phyloP scores from a whole-genome alignment of 2,888 invertebrate genomes.

The Agelastica alni region DNA sequence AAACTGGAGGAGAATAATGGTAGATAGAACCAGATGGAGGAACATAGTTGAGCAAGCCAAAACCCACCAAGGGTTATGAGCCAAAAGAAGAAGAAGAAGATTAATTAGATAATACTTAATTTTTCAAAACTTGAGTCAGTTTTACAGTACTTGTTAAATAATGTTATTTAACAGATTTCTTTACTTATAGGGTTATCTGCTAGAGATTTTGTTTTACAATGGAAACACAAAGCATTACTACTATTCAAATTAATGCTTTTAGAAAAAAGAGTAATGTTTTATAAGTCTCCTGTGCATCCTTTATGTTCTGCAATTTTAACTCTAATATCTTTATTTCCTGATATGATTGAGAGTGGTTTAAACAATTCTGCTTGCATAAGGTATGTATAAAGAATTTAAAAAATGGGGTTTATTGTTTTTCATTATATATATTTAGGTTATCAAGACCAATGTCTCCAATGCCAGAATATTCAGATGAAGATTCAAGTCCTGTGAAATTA shows the following conservation, averaged over 20 bases:
- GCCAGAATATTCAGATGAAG: slow-evolving; percentile 65
- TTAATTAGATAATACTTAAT: too few species aligned
- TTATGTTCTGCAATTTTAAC: slow-evolving; percentile 87
- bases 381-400: too few species aligned
- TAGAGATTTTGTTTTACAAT: slow-evolving; percentile 78
- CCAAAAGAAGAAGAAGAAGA: too few species aligned
- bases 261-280: slow-evolving; percentile 87
- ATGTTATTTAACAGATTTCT: too few species aligned
- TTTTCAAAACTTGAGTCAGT: too few species aligned
- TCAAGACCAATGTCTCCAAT: slow-evolving; percentile 75
- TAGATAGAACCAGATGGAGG: too few species aligned
- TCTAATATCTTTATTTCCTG: slow-evolving; percentile 87
- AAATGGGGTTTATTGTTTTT: too few species aligned
- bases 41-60: too few species aligned
- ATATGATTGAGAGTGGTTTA: slow-evolving; percentile 84
- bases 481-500: slow-evolving; percentile 46
- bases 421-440: slow-evolving; percentile 56
- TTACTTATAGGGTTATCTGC: slow-evolving; percentile 75
- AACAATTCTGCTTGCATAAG: slow-evolving; percentile 80
- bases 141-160: too few species aligned
- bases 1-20: too few species aligned
- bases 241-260: slow-evolving; percentile 91
- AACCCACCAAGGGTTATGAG: too few species aligned
- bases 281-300: slow-evolving; percentile 89
- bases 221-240: slow-evolving; percentile 89